A percentile compares a stretch with the other conserved stretches of the same genome.
Conservation (phyloP, 2,113 vertebrate species). For the Platichthys stellatus region DNA sequence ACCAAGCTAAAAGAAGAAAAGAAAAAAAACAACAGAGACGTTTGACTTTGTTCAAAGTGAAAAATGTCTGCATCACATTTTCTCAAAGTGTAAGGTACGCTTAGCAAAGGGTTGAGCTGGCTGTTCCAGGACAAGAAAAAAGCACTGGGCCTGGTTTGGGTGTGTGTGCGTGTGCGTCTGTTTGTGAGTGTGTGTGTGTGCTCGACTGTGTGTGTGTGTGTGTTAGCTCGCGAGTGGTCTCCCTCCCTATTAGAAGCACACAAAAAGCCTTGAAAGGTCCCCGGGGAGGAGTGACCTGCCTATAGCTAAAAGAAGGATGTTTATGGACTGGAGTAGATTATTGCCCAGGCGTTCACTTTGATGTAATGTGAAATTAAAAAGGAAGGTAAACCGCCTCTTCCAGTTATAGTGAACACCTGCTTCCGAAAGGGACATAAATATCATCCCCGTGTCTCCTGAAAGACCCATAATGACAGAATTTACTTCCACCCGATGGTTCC, state of each 20-base stretch:
- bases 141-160: background rate
- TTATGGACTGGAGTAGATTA: constrained; percentile 39
- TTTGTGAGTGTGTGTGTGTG: background rate
- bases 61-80: constrained; percentile 61
- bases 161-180: constrained; percentile 24
- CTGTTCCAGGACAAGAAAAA: constrained; percentile 22
- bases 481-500: background rate
- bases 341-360: constrained; percentile 31
- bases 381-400: constrained; percentile 37
- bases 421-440: constrained; percentile 22
- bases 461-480: background rate
- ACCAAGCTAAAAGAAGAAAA: constrained; percentile 37
- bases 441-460: constrained; percentile 12
- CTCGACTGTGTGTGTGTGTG: constrained; percentile 7
- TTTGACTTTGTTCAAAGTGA: constrained; percentile 74
- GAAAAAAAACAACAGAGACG: constrained; percentile 30
- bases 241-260: constrained; percentile 28
- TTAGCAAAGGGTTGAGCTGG: constrained; percentile 20
- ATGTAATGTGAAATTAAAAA: constrained; percentile 37
- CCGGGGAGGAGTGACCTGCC: constrained; percentile 37
- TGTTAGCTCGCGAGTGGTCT: constrained; percentile 9
- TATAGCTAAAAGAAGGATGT: constrained; percentile 41
- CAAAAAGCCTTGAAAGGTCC: constrained; percentile 44
- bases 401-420: constrained; percentile 28
- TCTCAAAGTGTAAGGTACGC: constrained; percentile 43